Base-by-base conservation (phyloP, 2,797 vertebrate genomes). In the Yasuhikotakia modesta region DNA sequence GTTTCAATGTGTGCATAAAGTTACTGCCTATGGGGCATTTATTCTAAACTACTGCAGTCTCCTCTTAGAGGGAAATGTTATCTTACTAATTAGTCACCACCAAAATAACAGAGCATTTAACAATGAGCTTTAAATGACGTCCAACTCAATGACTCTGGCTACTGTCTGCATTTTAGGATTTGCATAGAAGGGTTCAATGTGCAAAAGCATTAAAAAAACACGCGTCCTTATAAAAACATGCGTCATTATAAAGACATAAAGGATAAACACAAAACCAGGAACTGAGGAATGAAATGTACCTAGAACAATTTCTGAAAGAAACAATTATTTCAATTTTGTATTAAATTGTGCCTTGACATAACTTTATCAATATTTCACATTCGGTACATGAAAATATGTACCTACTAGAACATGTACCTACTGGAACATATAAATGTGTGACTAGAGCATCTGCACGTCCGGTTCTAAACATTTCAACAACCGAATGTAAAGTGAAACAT, bases 401-500 rank as follows among this genome's bases (percentile, higher is more conserved):
- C n/a, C n/a, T n/a, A n/a, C n/a, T n/a, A n/a, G n/a, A n/a, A n/a
- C n/a, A n/a, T n/a, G n/a, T n/a, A n/a, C n/a, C n/a, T n/a, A n/a
- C n/a, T n/a, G n/a, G n/a, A n/a, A n/a, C n/a, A n/a, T n/a, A n/a
- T n/a, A n/a, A n/a, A n/a, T n/a, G n/a, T n/a, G n/a, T n/a, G n/a
- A 48, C 27, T 22, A 61, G 48, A 17, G 7, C 32, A 27, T 60
- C 12, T 43, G 69, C 53, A 39, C 11, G n/a, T 74, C 55, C 61
- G 13, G 43, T 48, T 27, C 57, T 60, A 48, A 68, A 68, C 39
- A 58, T 58, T 48, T 57, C 22, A 67, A 30, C 14, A 53, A 57
- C 65, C 21, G 53, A 68, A 50, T 50, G 21, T 53, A 67, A 58
- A 68, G 53, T 46, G 52, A 68, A 58, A 24, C 53, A 58, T 52